Evolutionary conservation across 2,113 vertebrate species (phyloP).

Genomic region (Alouatta palliata): DNA sequence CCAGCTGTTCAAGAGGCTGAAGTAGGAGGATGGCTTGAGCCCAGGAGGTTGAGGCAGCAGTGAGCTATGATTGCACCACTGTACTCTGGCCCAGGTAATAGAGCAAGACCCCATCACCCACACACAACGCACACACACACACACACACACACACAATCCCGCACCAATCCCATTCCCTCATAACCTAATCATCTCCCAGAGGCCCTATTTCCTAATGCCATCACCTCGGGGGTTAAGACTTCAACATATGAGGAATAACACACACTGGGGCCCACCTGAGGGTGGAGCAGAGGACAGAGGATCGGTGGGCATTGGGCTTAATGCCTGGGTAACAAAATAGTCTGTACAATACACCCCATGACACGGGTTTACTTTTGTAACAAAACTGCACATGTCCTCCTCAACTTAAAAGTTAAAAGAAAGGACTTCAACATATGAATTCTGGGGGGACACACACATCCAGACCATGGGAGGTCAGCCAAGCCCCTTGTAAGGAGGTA

Average conservation of each 20-base stretch:
- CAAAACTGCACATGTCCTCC: too few relatives aligned
- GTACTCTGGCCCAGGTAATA: not conserved
- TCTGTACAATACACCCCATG: too few relatives aligned
- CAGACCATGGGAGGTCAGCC: not conserved
- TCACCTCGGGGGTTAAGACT: not conserved
- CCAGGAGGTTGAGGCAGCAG: not conserved
- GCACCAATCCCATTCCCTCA: not conserved
- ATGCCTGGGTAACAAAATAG: too few relatives aligned
- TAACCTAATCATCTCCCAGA: not conserved
- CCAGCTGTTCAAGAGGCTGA: not conserved
- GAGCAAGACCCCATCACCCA: not conserved
- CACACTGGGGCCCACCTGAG: too few relatives aligned
- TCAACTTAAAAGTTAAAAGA: too few relatives aligned
- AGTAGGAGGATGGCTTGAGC: not conserved
- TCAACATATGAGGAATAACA: too few relatives aligned
- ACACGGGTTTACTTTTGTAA: too few relatives aligned
- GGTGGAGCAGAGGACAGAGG: too few relatives aligned
- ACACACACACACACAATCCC: too few relatives aligned
- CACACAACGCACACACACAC: too few relatives aligned
- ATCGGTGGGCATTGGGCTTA: too few relatives aligned
- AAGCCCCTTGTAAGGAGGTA: not conserved
- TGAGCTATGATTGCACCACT: not conserved
- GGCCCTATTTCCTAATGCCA: not conserved
- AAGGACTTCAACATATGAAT: too few relatives aligned
- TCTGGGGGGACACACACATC: accelerated